These are phyloP conservation scores for Thunnus maccoyii DNA, from an alignment of 2,113 vertebrate genomes.

Conservation along the genomic window DNA sequence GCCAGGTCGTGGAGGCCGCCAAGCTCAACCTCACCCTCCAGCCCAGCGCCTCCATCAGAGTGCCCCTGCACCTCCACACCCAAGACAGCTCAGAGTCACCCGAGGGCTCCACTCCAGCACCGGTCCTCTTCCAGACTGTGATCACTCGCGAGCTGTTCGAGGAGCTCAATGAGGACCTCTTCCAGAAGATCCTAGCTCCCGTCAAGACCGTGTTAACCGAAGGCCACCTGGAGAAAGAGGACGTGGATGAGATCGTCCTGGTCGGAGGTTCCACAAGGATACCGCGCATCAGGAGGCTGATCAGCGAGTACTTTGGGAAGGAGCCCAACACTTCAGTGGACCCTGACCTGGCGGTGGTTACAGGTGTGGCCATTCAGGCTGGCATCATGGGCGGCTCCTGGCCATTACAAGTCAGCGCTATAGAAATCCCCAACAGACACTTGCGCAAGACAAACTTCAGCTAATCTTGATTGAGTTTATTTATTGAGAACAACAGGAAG, in stretches of 20 bases:
- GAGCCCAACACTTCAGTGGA: slow-evolving; percentile 96
- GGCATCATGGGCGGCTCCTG: slow-evolving; percentile 97
- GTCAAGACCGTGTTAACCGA: slow-evolving; percentile 91
- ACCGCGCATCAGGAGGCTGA: slow-evolving; percentile 92
- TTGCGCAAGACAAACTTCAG: slow-evolving; percentile 96
- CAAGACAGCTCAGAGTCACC: background rate
- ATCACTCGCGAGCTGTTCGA: slow-evolving; percentile 92
- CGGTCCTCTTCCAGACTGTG: slow-evolving; percentile 85
- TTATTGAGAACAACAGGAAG: background rate
- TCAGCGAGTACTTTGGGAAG: slow-evolving; percentile 94
- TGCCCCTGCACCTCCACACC: slow-evolving; percentile 83
- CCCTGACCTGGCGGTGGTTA: slow-evolving; percentile 96
- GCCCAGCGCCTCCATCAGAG: slow-evolving; percentile 77
- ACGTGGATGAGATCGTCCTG: slow-evolving; percentile 96
- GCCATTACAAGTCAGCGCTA: slow-evolving; percentile 97
- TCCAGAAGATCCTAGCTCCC: slow-evolving; percentile 95
- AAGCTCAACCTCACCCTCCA: slow-evolving; percentile 94
- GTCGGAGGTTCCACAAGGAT: slow-evolving; percentile 98
- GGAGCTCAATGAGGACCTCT: slow-evolving; percentile 93
- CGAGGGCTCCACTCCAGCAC: slow-evolving; percentile 15
- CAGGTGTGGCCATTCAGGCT: slow-evolving; percentile 94
- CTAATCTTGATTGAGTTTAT: slow-evolving; percentile 64
- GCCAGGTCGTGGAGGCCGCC: slow-evolving; percentile 92
- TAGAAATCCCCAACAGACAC: slow-evolving; percentile 96
- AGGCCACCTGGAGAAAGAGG: slow-evolving; percentile 88